Percentiles rank a stretch among this genome's conserved stretches.
phyloP scores from a whole-genome alignment of 2,797 vertebrate species.

The Vultur gryphus region DNA sequence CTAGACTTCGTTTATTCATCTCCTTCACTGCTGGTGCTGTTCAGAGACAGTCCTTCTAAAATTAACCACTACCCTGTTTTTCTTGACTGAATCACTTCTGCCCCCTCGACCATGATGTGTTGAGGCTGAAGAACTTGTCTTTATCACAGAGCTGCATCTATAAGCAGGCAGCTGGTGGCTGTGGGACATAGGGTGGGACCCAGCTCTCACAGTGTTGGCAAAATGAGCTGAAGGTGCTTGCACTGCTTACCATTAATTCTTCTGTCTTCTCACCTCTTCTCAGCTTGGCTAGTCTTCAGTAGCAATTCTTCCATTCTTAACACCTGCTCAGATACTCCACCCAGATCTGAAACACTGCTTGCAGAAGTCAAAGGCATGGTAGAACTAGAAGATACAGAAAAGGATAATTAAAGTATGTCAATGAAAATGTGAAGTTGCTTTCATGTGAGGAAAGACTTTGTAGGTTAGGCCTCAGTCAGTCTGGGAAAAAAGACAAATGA shows the following conservation, averaged over 20 bases:
- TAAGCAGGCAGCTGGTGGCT: not conserved
- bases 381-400: not conserved
- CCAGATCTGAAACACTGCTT: not conserved
- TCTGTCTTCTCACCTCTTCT: not conserved
- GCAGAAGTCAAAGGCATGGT: not conserved
- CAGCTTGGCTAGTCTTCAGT: not conserved
- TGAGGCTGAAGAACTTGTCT: not conserved
- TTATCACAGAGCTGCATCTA: not conserved
- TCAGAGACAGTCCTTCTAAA: not conserved
- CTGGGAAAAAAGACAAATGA: not conserved
- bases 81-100: not conserved
- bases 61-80: constrained; percentile 12
- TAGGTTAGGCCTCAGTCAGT: not conserved
- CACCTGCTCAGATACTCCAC: not conserved
- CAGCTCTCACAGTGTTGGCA: not conserved
- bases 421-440: not conserved
- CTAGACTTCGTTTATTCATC: constrained; percentile 5
- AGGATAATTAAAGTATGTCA: not conserved
- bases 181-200: not conserved
- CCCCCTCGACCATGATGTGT: not conserved
- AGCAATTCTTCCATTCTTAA: not conserved
- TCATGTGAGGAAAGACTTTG: not conserved
- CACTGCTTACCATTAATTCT: not conserved
- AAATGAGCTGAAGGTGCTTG: not conserved
- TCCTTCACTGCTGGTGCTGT: not conserved